Base-by-base conservation (phyloP, 2,113 vertebrate genomes). In the Aythya baeri region DNA sequence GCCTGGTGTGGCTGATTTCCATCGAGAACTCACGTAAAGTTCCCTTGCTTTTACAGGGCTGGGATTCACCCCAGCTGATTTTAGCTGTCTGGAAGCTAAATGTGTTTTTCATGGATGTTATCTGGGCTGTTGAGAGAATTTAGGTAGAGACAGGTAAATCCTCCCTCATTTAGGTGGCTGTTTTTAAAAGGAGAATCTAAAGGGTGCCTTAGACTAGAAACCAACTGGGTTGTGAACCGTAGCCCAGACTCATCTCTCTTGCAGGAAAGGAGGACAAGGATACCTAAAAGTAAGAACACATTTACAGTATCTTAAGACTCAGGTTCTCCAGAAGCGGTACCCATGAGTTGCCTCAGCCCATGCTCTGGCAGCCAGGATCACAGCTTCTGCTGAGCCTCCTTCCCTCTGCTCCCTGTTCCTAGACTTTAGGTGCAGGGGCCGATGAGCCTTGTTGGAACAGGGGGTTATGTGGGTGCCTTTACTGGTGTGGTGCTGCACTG, bases 381-480 rank as follows among this genome's bases (percentile, higher is more conserved):
- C 32, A 58, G 20, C 27, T 26, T 38, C 77, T 62, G 67, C 63
- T 50, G 44, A 49, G 6, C 43, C 14, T 44, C 32, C 32, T 43
- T 72, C 41, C 23, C 26, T 38, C 8, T 44, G 68, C 86, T 77
- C 14, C 63, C 23, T 2, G 0, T n/a, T 63, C 46, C 27, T 34
- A 1, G 1, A 14, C 17, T 0, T 0, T 13, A 59, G 34, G 25
- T 10, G 15, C 43, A 41, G 31, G 55, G 43, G 18, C 6, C 61
- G 3, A 0, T 5, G 5, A 22, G 23, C 34, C n/a, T 57, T 26
- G 4, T 15, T 0, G 1, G 54, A 46, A 43, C 1, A 0, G 32
- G 50, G 59, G 43, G 62, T 2, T 25, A 0, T 3, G 18, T 9
- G 2, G 38, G 49, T 8, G 38, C 83, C 5, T 79, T 75, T 49